Evolutionary conservation across 2,888 invertebrate genomes (phyloP).

Genomic region (Andrena flavipes): DNA sequence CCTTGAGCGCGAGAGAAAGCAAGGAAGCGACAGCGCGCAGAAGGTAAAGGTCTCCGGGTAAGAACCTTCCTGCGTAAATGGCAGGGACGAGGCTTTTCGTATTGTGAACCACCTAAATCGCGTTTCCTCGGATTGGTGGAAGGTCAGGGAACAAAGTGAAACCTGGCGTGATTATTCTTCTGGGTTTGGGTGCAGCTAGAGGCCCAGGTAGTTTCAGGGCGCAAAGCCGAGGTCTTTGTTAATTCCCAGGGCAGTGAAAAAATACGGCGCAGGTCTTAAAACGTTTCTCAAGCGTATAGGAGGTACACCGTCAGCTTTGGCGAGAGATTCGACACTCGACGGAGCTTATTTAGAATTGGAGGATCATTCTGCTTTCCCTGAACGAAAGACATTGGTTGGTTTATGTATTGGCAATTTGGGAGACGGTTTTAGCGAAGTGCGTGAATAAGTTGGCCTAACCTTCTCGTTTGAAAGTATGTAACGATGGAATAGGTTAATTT

Average conservation of each 20-base stretch:
- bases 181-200: neutral
- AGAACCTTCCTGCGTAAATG: slow-evolving; percentile 11
- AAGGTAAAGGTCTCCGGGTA: neutral
- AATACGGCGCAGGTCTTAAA: slow-evolving; percentile 26
- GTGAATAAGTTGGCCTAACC: too few species aligned
- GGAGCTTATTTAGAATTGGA: neutral
- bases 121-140: slow-evolving; percentile 11
- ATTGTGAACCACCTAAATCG: slow-evolving; percentile 20
- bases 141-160: slow-evolving; percentile 45
- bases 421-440: too few species aligned
- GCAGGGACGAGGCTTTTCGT: slow-evolving; percentile 14
- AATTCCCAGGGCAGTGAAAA: neutral
- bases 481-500: too few species aligned
- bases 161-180: slow-evolving; percentile 22
- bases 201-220: slow-evolving; percentile 38
- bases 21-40: slow-evolving; percentile 5
- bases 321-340: neutral
- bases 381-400: too few species aligned
- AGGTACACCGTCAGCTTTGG: neutral
- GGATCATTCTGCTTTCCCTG: too few species aligned
- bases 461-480: too few species aligned
- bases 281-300: neutral
- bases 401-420: too few species aligned
- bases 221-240: slow-evolving; percentile 38
- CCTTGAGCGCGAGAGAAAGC: neutral